Conservation (phyloP, 2,888 invertebrate genomes). For the Drosophila nr. perissopoda region DNA sequence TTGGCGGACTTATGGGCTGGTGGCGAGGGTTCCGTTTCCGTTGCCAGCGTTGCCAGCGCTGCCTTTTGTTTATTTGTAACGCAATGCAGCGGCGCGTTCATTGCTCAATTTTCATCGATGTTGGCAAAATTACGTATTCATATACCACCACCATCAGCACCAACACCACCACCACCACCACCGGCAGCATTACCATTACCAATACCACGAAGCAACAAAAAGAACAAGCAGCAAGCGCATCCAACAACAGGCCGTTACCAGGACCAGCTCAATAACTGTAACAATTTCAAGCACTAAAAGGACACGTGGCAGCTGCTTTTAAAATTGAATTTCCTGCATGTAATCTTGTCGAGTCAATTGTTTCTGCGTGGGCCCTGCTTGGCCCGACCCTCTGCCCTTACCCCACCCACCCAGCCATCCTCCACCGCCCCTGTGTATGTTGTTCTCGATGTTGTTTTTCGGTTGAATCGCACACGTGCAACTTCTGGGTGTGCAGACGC, state of each 20-base stretch:
- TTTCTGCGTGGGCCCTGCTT: constrained; percentile 51
- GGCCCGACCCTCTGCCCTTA: constrained; percentile 5
- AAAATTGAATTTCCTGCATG: constrained; percentile 85
- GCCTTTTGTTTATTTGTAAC: constrained; percentile 72
- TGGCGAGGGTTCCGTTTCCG: constrained; percentile 73
- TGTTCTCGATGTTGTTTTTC: constrained; percentile 26
- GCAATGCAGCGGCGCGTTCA: constrained; percentile 71
- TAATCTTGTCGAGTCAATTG: constrained; percentile 83
- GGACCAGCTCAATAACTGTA: constrained; percentile 71
- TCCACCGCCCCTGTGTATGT: neutral
- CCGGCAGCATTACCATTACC: constrained; percentile 45
- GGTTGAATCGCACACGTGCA: constrained; percentile 49
- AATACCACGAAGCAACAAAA: constrained; percentile 44
- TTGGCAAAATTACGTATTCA: constrained; percentile 73
- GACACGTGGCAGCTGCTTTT: constrained; percentile 85
- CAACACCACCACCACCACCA: constrained; percentile 38
- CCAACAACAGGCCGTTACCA: constrained; percentile 24
- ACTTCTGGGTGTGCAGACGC: constrained; percentile 44
- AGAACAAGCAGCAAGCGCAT: constrained; percentile 15
- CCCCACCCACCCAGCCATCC: neutral
- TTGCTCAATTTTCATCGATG: constrained; percentile 74
- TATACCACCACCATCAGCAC: constrained; percentile 41
- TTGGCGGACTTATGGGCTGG: constrained; percentile 2
- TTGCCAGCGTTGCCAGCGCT: constrained; percentile 39
- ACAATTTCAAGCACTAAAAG: constrained; percentile 83